Evolutionary conservation across 2,797 vertebrate genomes (phyloP), one percentile per base, ranked within the genome.

Genomic region (Hirundo rustica): DNA sequence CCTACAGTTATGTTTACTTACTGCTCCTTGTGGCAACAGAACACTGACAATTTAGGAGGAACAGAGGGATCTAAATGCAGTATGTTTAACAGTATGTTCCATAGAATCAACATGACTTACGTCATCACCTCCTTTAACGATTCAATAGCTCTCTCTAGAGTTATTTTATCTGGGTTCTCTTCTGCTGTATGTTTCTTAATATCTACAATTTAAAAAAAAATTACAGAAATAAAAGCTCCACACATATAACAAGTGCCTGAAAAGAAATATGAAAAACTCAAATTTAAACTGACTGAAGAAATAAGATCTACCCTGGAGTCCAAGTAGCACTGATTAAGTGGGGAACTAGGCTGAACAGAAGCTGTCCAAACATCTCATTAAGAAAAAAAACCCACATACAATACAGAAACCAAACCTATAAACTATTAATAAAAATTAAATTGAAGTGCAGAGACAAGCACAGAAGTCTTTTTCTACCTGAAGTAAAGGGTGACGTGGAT

Each of bases 81-180:
- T 55, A 32, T 71, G 57, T 36, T 64, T 48, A 72, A 72, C 42
- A 48, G 22, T 6, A 27, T 10, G 50, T 42, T 77, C 57, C 55
- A 73, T 0, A 72, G 17, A 70, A 77, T 3, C 4, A 93, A 36
- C 25, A 40, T 9, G 60, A 98, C 99, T 99, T 98, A 99, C 99
- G 98, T 99, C 99, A 99, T 99, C 89, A 99, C 99, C 98, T 99
- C 99, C 97, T 99, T 99, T 77, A 99, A 96, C 50, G 99, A 99
- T 89, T 99, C 99, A 67, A 99, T 99, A 72, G 99, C 99, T 97
- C 98, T 99, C 93, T 99, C 99, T 92, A 99, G 97, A 51, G 98
- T 99, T 82, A 98, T 92, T 98, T 99, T 99, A 97, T 99, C 99
- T 71, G 99, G 99, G 96, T 99, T 99, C 94, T 99, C 99, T 93